Conservation (phyloP, 2,888 invertebrate genomes). For the Eupithecia centaureata region DNA sequence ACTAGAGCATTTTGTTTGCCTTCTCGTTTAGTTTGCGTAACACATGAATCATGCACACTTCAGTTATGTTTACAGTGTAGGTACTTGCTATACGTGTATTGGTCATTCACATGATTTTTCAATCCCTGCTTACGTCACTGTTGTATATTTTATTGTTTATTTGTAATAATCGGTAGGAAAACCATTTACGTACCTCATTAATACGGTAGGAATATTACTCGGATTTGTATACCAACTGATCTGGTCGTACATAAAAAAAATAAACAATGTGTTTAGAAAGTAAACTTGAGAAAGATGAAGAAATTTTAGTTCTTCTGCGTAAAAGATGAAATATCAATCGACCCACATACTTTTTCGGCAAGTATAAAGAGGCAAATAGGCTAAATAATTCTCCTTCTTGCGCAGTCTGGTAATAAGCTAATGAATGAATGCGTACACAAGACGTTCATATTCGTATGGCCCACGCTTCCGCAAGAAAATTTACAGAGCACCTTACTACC, state of each 20-base stretch:
- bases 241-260: too few species aligned
- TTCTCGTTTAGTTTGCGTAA: slow-evolving; percentile 62
- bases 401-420: neutral
- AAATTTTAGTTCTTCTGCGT: too few species aligned
- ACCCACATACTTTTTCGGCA: too few species aligned
- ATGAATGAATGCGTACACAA: neutral
- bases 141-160: slow-evolving; percentile 43
- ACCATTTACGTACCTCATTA: neutral
- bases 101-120: slow-evolving; percentile 45
- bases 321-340: too few species aligned
- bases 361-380: too few species aligned
- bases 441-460: neutral
- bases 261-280: too few species aligned
- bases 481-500: slow-evolving; percentile 7
- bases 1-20: slow-evolving; percentile 53
- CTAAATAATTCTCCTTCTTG: too few species aligned
- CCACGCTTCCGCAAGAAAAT: slow-evolving; percentile 13
- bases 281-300: too few species aligned
- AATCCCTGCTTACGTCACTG: slow-evolving; percentile 63
- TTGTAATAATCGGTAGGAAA: neutral
- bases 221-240: too few species aligned
- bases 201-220: neutral
- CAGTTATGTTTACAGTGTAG: slow-evolving; percentile 51
- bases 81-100: slow-evolving; percentile 41
- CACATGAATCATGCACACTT: slow-evolving; percentile 58